A percentile compares a stretch with the other conserved stretches of the same genome.
Conservation (phyloP, 1,140 invertebrate species). For the Brachionus paranguensis region DNA sequence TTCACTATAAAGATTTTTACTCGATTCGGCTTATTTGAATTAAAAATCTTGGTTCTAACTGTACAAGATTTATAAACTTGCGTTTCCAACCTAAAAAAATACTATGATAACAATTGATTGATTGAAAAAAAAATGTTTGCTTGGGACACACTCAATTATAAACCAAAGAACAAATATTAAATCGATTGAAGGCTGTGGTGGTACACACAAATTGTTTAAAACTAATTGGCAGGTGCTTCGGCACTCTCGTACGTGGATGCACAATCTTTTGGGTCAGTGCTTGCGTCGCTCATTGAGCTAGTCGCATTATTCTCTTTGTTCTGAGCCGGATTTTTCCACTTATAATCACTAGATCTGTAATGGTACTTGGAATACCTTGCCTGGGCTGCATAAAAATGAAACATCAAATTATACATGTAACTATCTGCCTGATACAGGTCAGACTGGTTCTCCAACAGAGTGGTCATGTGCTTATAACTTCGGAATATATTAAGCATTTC, state of each 20-base stretch:
- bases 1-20: neutral
- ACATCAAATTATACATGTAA: conserved; percentile 23
- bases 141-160: neutral
- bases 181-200: neutral
- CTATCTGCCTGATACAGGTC: neutral
- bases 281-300: neutral
- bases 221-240: neutral
- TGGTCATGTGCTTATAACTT: conserved; percentile 65
- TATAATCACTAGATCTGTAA: conserved; percentile 21
- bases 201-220: neutral
- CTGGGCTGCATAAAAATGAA: neutral
- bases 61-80: conserved; percentile 16
- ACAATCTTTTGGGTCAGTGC: neutral
- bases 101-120: neutral
- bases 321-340: neutral
- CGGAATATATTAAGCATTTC: conserved; percentile 77
- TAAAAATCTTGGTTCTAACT: conserved; percentile 7
- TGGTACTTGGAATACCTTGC: conserved; percentile 3
- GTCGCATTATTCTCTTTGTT: neutral
- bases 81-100: conserved; percentile 2
- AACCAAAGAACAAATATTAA: neutral
- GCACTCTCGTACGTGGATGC: neutral
- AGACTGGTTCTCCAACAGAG: neutral
- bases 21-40: neutral
- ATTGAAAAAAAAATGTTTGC: neutral